A percentile compares a stretch with the other conserved stretches of the same genome.
Evolutionary conservation across 2,888 invertebrate species (phyloP).

Genomic region (Ephialtes manifestator): DNA sequence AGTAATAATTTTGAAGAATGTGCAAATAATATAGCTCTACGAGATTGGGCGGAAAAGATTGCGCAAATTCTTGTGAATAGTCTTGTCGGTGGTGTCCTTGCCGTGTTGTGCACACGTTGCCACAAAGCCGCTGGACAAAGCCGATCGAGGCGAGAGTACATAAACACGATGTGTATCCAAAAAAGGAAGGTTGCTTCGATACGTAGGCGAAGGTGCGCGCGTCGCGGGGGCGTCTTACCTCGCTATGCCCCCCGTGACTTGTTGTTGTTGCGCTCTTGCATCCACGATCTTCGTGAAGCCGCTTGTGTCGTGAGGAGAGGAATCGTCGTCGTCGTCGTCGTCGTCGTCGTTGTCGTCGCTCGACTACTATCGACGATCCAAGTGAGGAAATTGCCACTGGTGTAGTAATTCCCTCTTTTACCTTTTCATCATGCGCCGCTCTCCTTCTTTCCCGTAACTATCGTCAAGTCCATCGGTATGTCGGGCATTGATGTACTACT

Average conservation of each 20-base stretch:
- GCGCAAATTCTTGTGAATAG: not conserved
- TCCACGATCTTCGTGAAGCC: constrained; percentile 13
- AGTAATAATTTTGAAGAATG: no score
- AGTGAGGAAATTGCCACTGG: constrained; percentile 72
- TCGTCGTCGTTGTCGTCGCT: no score
- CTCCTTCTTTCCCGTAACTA: not conserved
- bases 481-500: constrained; percentile 18
- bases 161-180: constrained; percentile 63
- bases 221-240: constrained; percentile 64
- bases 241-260: constrained; percentile 43
- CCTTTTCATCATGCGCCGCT: constrained; percentile 2
- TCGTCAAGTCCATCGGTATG: constrained; percentile 23
- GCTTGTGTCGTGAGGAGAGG: constrained; percentile 20
- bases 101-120: not conserved
- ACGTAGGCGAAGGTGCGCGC: constrained; percentile 69
- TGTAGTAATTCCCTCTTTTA: constrained; percentile 63
- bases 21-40: no score
- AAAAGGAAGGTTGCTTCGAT: constrained; percentile 69
- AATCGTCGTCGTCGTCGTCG: constrained; percentile 47
- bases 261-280: constrained; percentile 29
- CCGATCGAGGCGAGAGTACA: constrained; percentile 24
- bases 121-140: constrained; percentile 18
- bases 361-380: constrained; percentile 55
- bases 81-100: not conserved
- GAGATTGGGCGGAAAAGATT: not conserved